A percentile compares a stretch with the other conserved stretches of the same genome.
phyloP scores from a whole-genome alignment of 1,140 invertebrate species.

The Ceratina australensis region DNA sequence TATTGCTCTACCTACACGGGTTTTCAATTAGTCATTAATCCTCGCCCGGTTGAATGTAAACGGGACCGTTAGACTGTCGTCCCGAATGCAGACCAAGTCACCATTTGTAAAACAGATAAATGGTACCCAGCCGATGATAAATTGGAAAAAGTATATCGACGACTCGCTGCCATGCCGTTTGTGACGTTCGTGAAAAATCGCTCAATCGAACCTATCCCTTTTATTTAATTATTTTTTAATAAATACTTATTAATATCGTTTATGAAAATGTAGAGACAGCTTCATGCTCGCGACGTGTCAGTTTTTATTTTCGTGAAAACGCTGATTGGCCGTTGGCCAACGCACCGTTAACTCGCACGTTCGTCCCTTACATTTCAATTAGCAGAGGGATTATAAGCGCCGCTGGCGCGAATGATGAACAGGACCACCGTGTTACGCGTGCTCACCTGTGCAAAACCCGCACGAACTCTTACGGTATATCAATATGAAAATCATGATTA shows the following conservation, averaged over 20 bases:
- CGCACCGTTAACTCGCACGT: conserved; percentile 28
- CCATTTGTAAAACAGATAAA: background rate
- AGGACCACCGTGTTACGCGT: conserved; percentile 15
- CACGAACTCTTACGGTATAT: background rate
- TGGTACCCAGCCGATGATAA: background rate
- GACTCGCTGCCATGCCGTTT: too few species aligned
- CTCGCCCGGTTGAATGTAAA: conserved; percentile 22
- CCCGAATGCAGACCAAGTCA: background rate
- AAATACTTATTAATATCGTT: too few species aligned
- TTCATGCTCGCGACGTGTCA: too few species aligned
- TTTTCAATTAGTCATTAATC: conserved; percentile 46
- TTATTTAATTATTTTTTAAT: too few species aligned
- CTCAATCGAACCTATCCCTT: too few species aligned
- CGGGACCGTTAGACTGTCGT: conserved; percentile 37
- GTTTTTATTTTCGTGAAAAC: too few species aligned
- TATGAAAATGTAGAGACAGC: too few species aligned
- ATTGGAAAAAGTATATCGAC: background rate
- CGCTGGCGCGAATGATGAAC: conserved; percentile 18
- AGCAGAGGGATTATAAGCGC: conserved; percentile 38
- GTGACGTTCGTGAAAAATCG: too few species aligned
- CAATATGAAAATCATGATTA: background rate
- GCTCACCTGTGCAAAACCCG: background rate
- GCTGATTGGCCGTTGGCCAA: conserved; percentile 23
- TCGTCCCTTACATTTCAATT: conserved; percentile 43
- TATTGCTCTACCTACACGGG: conserved; percentile 16